Evolutionary conservation across 2,797 vertebrate species (phyloP).

Genomic region (Pogoniulus pusillus): DNA sequence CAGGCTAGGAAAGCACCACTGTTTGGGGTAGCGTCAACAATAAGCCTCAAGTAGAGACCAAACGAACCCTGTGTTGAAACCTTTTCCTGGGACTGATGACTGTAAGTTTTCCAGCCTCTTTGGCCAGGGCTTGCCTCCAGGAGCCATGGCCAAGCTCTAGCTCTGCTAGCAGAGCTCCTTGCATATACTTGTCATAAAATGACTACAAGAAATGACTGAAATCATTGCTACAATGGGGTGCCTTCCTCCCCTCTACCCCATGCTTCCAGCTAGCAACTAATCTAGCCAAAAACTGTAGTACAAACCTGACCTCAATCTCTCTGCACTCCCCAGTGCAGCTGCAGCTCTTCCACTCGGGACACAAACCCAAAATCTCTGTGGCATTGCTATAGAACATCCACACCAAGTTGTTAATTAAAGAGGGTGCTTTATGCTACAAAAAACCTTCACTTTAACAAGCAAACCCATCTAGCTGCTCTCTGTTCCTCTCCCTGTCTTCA

Average conservation of each 20-base stretch:
- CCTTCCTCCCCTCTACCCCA: neutral
- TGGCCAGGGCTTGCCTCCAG: neutral
- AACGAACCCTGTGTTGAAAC: neutral
- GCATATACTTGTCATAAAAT: neutral
- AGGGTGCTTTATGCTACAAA: neutral
- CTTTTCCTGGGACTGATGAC: neutral
- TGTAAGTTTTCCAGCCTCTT: accelerated
- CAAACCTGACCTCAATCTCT: neutral
- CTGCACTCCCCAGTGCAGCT: neutral
- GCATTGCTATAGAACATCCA: neutral
- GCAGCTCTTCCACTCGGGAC: neutral
- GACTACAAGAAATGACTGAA: neutral
- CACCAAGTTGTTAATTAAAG: neutral
- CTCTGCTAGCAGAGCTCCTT: neutral
- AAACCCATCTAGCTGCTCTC: neutral
- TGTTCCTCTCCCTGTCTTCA: neutral
- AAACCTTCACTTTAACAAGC: neutral
- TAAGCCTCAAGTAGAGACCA: accelerated
- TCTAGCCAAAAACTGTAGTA: neutral
- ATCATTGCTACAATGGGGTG: neutral
- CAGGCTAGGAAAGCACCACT: neutral
- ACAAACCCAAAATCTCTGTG: neutral
- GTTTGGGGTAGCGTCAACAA: neutral
- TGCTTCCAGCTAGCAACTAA: neutral
- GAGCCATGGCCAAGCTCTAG: neutral